phyloP scores from a whole-genome alignment of 2,888 invertebrate species.

The Platynereis dumerilii region DNA sequence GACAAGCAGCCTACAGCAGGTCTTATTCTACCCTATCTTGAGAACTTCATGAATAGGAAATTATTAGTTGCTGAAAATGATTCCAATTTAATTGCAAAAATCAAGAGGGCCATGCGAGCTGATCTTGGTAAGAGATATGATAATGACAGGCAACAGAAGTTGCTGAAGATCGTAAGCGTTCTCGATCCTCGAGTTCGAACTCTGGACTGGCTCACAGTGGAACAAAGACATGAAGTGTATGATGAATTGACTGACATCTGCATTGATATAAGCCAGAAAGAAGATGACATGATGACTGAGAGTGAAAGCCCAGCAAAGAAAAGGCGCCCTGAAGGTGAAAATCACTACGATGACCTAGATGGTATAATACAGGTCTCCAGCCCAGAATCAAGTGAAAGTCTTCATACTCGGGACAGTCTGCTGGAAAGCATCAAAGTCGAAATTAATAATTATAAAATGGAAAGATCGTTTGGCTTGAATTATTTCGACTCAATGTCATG shows the following conservation, averaged over 20 bases:
- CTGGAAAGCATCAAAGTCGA: neutral
- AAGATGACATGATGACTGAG: neutral
- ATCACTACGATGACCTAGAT: slow-evolving; percentile 1
- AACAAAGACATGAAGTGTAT: neutral
- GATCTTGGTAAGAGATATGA: neutral
- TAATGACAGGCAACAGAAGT: neutral
- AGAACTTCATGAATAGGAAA: too few relatives aligned
- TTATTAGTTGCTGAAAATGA: too few relatives aligned
- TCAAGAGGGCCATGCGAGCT: too few relatives aligned
- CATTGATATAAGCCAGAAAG: too few relatives aligned
- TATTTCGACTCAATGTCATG: neutral
- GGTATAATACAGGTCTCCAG: neutral
- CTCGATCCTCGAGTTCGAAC: neutral
- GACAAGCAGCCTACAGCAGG: too few relatives aligned
- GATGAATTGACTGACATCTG: too few relatives aligned
- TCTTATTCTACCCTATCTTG: too few relatives aligned
- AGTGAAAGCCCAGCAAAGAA: neutral
- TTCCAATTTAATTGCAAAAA: too few relatives aligned
- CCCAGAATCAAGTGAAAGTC: too few relatives aligned
- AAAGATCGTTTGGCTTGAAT: neutral
- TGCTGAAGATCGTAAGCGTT: neutral
- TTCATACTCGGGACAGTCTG: neutral
- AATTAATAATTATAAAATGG: neutral
- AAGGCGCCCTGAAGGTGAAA: neutral
- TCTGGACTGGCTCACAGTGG: neutral